Conservation (phyloP, 2,113 vertebrate species). For the Tragelaphus strepsiceros region DNA sequence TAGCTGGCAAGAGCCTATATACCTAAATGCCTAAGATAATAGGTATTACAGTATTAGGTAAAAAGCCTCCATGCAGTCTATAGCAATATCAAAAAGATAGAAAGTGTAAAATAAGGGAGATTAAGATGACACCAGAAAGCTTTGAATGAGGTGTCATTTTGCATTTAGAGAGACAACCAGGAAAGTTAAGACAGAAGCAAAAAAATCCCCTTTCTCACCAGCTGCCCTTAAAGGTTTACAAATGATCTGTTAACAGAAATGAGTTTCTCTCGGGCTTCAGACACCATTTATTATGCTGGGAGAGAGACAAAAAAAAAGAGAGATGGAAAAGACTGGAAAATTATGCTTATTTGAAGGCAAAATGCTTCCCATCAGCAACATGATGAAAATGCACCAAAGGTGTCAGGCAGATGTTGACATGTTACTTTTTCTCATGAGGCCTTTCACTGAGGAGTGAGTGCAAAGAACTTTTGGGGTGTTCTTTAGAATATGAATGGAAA, state of each 20-base stretch:
- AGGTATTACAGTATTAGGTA: conserved; percentile 77
- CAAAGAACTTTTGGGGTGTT: conserved; percentile 67
- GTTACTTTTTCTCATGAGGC: conserved; percentile 69
- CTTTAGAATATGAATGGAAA: conserved; percentile 59
- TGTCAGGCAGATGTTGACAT: conserved; percentile 70
- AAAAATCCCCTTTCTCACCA: conserved; percentile 47
- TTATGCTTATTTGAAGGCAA: conserved; percentile 73
- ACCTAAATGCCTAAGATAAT: conserved; percentile 77
- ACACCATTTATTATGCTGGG: conserved; percentile 67
- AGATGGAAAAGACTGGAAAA: conserved; percentile 57
- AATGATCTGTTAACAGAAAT: conserved; percentile 73
- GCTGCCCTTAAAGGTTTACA: conserved; percentile 69
- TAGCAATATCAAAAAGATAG: conserved; percentile 73
- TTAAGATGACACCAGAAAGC: conserved; percentile 76
- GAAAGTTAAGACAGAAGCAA: conserved; percentile 69
- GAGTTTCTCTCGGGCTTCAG: conserved; percentile 71
- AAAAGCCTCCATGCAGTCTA: conserved; percentile 71
- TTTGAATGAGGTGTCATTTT: conserved; percentile 75
- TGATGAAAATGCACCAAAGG: conserved; percentile 55
- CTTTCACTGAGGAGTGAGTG: not conserved
- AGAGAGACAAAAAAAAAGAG: conserved; percentile 36
- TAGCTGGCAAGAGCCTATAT: conserved; percentile 70
- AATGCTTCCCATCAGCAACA: conserved; percentile 61
- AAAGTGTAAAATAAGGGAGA: conserved; percentile 72
- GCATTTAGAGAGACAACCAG: conserved; percentile 71